Evolutionary conservation across 2,113 vertebrate species (phyloP).

Genomic region (Andinoacara biseriatus): DNA sequence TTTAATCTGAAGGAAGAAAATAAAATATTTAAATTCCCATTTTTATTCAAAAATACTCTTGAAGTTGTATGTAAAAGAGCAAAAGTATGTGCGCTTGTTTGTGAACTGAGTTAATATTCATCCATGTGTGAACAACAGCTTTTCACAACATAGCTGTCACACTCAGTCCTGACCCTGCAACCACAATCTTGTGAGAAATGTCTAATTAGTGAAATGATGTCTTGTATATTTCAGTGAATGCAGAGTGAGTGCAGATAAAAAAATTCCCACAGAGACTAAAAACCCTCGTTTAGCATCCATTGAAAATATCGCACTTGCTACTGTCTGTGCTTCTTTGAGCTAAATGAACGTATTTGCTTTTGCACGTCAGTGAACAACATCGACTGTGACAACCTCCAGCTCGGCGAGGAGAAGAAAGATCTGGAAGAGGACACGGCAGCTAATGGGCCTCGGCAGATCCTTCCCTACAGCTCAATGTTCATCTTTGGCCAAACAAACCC

Average conservation of each 20-base stretch:
- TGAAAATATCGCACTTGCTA: background rate
- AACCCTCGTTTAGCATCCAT: background rate
- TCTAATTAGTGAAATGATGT: conserved; percentile 5
- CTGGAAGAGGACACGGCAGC: conserved; percentile 82
- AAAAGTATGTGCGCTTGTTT: background rate
- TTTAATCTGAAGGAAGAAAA: background rate
- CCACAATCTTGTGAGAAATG: background rate
- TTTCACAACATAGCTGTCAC: background rate
- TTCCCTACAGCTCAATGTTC: conserved; percentile 98
- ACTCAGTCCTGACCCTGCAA: background rate
- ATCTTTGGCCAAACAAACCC: conserved; percentile 92
- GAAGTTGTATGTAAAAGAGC: background rate
- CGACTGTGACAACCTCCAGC: conserved; percentile 85
- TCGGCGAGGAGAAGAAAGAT: conserved; percentile 92
- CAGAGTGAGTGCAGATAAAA: background rate
- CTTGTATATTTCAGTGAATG: background rate
- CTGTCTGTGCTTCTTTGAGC: background rate
- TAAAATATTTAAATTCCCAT: background rate
- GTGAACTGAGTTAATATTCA: background rate
- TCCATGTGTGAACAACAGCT: background rate
- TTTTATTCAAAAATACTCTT: background rate
- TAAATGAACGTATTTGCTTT: conserved; percentile 15
- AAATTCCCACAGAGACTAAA: background rate
- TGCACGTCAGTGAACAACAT: conserved; percentile 80
- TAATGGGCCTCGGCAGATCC: conserved; percentile 86